Evolutionary conservation across 1,140 invertebrate species (phyloP).

Genomic region (Drosophila seguyi): DNA sequence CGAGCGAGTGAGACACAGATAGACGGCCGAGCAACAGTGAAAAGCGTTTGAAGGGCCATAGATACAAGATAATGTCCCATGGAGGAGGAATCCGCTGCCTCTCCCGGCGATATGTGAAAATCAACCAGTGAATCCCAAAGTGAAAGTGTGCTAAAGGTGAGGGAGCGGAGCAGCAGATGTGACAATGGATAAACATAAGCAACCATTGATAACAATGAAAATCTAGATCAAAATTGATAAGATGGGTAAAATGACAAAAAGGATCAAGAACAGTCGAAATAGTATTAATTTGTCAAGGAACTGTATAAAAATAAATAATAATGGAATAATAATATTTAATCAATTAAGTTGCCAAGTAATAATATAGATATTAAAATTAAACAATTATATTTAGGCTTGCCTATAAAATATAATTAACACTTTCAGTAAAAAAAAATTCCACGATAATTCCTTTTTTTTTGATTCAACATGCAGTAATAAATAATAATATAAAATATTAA

Average conservation of each 20-base stretch:
- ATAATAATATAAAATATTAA: too few species aligned
- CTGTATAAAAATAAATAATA: neutral
- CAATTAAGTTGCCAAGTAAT: neutral
- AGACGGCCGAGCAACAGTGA: slow-evolving; percentile 41
- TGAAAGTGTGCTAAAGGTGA: slow-evolving; percentile 42
- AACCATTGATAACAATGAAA: slow-evolving; percentile 15
- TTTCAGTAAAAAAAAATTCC: too few species aligned
- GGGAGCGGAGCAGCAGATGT: slow-evolving; percentile 2
- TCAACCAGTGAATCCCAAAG: slow-evolving; percentile 27
- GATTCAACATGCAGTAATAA: too few species aligned
- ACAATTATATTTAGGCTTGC: too few species aligned
- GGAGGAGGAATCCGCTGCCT: slow-evolving; percentile 8
- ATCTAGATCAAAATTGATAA: slow-evolving; percentile 2
- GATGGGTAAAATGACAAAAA: neutral
- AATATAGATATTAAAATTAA: too few species aligned
- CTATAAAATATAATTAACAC: too few species aligned
- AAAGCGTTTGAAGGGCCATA: slow-evolving; percentile 36
- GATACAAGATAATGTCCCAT: slow-evolving; percentile 42
- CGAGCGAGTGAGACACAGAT: slow-evolving; percentile 42
- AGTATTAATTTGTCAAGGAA: neutral
- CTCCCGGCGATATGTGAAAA: slow-evolving; percentile 33
- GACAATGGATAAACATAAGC: slow-evolving; percentile 19
- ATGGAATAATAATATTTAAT: neutral
- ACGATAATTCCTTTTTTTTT: too few species aligned
- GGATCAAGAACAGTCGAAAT: neutral